These are phyloP conservation scores for Steatocranus sp. DNA, from an alignment of 2,797 vertebrate genomes.

Conservation along the genomic window DNA sequence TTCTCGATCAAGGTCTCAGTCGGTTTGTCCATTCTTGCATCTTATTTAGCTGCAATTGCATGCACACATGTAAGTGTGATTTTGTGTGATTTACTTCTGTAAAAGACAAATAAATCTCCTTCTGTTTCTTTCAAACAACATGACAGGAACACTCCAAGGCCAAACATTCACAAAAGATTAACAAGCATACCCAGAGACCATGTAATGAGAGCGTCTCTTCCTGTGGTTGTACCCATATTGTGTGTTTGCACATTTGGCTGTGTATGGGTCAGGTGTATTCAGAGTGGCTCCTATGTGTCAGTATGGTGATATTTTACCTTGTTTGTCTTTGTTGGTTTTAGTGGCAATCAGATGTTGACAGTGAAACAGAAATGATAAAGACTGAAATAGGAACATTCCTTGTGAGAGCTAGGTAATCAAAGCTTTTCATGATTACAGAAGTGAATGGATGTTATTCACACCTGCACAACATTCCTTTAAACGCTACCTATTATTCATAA, in stretches of 20 bases:
- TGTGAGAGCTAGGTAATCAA: constrained; percentile 57
- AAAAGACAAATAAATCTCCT: background rate
- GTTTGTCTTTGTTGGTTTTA: background rate
- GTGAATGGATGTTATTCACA: constrained; percentile 65
- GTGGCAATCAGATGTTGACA: constrained; percentile 14
- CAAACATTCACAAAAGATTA: background rate
- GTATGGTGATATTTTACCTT: background rate
- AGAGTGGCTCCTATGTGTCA: background rate
- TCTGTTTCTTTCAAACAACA: background rate
- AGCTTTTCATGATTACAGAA: constrained; percentile 64
- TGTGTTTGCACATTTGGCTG: background rate
- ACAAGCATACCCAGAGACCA: background rate
- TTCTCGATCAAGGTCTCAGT: constrained; percentile 81
- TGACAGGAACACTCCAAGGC: background rate
- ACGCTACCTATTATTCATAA: constrained; percentile 74
- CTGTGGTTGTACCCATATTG: background rate
- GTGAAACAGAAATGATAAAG: constrained; percentile 45
- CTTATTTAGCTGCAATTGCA: constrained; percentile 39
- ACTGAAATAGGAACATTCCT: constrained; percentile 47
- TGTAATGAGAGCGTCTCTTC: background rate
- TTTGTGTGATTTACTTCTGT: background rate
- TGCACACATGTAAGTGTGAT: background rate
- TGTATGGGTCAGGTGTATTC: background rate
- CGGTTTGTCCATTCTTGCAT: constrained; percentile 51
- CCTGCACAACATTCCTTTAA: constrained; percentile 64